Percentiles rank a stretch among this genome's conserved stretches.
Conservation (phyloP, 2,113 vertebrate genomes). For the Okapia johnstoni region DNA sequence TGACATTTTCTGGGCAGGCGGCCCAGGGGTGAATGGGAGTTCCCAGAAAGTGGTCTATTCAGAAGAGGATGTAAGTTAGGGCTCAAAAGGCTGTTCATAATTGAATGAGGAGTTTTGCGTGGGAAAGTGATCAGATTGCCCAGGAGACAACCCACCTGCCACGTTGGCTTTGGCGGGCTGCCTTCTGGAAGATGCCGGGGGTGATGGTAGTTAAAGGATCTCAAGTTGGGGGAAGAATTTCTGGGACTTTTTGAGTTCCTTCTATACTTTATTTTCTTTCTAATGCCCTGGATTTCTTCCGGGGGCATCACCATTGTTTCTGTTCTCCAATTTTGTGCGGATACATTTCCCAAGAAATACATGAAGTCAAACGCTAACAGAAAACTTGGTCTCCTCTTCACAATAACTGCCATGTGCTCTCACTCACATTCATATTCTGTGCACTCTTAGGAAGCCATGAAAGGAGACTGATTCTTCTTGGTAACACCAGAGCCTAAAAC, state of each 20-base stretch:
- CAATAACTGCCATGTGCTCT: not conserved
- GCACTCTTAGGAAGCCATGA: not conserved
- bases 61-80: not conserved
- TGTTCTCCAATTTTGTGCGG: not conserved
- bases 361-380: not conserved
- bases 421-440: not conserved
- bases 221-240: not conserved
- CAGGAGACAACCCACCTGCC: not conserved
- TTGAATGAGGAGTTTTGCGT: too few species aligned
- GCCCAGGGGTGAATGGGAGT: not conserved
- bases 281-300: not conserved
- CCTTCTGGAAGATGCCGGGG: not conserved
- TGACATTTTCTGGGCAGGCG: not conserved
- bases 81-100: not conserved
- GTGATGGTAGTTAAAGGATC: not conserved
- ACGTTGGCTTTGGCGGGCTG: accelerated
- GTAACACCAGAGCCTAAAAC: not conserved
- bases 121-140: not conserved
- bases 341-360: not conserved
- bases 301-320: not conserved
- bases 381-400: not conserved
- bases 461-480: not conserved
- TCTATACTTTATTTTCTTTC: not conserved
- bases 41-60: not conserved
- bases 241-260: not conserved